Evolutionary conservation across 2,888 invertebrate genomes (phyloP).

Genomic region (Drosophila stalkeri): DNA sequence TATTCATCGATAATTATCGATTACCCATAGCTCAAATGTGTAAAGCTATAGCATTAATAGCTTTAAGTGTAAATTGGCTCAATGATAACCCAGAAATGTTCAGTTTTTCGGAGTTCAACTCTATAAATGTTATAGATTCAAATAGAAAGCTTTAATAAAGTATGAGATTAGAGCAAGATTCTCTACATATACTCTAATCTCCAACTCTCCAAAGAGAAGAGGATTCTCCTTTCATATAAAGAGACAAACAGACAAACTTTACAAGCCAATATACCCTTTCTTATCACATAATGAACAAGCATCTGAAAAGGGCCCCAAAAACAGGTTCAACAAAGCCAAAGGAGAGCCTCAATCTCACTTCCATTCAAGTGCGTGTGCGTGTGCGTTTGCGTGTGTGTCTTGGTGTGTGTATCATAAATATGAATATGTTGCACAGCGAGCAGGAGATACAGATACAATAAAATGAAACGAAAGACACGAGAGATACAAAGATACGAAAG

Average conservation of each 20-base stretch:
- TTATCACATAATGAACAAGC: neutral
- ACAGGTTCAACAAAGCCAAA: constrained; percentile 60
- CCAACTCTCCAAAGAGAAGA: neutral
- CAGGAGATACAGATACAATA: constrained; percentile 13
- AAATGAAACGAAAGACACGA: constrained; percentile 3
- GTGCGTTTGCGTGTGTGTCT: constrained; percentile 10
- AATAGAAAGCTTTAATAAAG: neutral
- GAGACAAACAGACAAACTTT: neutral
- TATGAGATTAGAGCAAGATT: neutral
- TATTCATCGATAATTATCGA: no score
- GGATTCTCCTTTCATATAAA: no score
- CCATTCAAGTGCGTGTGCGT: constrained; percentile 12
- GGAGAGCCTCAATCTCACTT: constrained; percentile 27
- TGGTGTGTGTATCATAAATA: constrained; percentile 65
- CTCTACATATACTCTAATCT: neutral
- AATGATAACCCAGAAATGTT: no score
- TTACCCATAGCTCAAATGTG: no score
- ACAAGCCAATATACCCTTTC: neutral
- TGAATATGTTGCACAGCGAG: constrained; percentile 65
- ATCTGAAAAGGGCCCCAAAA: constrained; percentile 36
- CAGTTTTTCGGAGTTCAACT: no score
- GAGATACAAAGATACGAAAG: constrained; percentile 29
- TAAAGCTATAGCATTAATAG: no score
- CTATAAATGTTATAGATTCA: neutral
- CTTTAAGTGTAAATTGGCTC: neutral